Base-by-base conservation (phyloP, 2,888 invertebrate species). In the Drosophila tanythrix region DNA sequence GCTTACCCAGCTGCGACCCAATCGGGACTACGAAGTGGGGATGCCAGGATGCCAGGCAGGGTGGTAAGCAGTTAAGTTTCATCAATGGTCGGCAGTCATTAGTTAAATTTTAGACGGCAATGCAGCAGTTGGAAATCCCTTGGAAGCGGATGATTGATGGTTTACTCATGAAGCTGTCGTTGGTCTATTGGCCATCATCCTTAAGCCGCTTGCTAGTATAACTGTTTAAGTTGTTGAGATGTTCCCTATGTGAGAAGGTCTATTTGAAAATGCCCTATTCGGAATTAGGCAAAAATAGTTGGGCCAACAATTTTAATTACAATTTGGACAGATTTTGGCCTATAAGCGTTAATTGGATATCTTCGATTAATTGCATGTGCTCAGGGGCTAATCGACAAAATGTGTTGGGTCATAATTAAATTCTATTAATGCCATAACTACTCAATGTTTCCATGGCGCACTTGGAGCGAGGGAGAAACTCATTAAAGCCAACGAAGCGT, bases 91-190 rank as follows among this genome's bases (percentile, higher is more conserved):
- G 50, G 58, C 6, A 76, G 82, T 89, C 89, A 89, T 89, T 89
- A 89, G 88, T 72, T 70, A 67, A 80, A 75, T 84, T 84, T 72
- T 72, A 72, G 82, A 80, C 74, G 70, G 59, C 64, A 59, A 58
- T 31, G 72, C 76, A 81, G 55, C 18, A 29, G 40, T 15, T 33
- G 36, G 21, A 13, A 66, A 58, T 52, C 43, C 40, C 60, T 27
- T 57, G 36, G 69, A 52, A 53, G 31, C 27, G 46, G 68, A 67
- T 76, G 63, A 71, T 46, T 80, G 62, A 64, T 82, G 62, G 62
- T 50, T 21, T 21, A 21, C 46, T 46, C 46, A 13, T 64, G 36
- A 36, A 46, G 53, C 66, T 40, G 40, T 52, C 51, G 27, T 40
- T 40, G 63, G 59, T 7, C 40, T 52, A 48, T 59, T 70, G 59